Conservation (phyloP, 2,888 invertebrate species). For the Galeruca laticollis region DNA sequence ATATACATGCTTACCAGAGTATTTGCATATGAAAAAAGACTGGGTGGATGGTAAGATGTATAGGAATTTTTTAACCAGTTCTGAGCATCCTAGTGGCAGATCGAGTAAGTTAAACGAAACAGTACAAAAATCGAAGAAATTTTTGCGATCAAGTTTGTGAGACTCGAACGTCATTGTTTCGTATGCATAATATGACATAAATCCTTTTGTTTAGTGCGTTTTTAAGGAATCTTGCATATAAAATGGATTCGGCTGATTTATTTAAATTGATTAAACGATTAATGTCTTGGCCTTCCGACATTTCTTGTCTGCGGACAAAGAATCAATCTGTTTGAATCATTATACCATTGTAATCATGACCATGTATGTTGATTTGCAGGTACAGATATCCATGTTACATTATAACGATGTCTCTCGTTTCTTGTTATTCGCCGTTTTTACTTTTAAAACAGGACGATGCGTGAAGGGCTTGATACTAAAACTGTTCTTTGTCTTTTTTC, state of each 20-base stretch:
- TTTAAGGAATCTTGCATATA: slow-evolving; percentile 61
- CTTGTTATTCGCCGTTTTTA: slow-evolving; percentile 44
- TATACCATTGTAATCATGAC: slow-evolving; percentile 64
- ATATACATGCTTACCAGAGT: slow-evolving; percentile 28
- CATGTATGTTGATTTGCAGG: slow-evolving; percentile 62
- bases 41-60: slow-evolving; percentile 31
- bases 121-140: slow-evolving; percentile 33
- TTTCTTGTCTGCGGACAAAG: slow-evolving; percentile 62
- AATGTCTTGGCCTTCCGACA: slow-evolving; percentile 62
- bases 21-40: slow-evolving; percentile 32
- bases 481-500: slow-evolving; percentile 27
- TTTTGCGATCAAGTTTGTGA: slow-evolving; percentile 39
- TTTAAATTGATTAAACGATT: slow-evolving; percentile 64
- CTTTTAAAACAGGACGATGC: slow-evolving; percentile 42
- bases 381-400: slow-evolving; percentile 60
- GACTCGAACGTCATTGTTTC: slow-evolving; percentile 43
- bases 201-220: slow-evolving; percentile 59
- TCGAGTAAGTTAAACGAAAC: slow-evolving; percentile 30
- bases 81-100: slow-evolving; percentile 16
- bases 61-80: slow-evolving; percentile 37
- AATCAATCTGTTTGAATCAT: slow-evolving; percentile 64
- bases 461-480: slow-evolving; percentile 35
- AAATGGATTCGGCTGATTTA: slow-evolving; percentile 63
- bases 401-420: slow-evolving; percentile 46
- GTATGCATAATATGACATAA: slow-evolving; percentile 48